A percentile compares a stretch with the other conserved stretches of the same genome.
These are phyloP conservation scores for Eretmodus cyanostictus DNA, from an alignment of 2,113 vertebrate genomes.

Conservation along the genomic window DNA sequence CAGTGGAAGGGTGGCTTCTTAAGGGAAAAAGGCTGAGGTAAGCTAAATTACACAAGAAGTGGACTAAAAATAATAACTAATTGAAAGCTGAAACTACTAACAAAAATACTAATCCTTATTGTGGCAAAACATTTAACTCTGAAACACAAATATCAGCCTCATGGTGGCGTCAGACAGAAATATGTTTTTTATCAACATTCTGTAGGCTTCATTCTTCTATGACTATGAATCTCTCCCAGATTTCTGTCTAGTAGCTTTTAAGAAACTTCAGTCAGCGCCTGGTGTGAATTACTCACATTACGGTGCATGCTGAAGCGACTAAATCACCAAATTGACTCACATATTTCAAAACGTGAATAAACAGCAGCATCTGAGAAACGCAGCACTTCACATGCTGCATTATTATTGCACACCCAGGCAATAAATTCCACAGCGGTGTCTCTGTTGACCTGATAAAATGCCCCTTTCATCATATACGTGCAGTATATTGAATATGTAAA, in stretches of 20 bases:
- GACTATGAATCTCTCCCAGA: not conserved
- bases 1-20: not conserved
- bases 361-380: not conserved
- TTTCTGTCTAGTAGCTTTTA: not conserved
- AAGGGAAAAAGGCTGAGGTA: not conserved
- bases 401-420: constrained; percentile 19
- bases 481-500: constrained; percentile 26
- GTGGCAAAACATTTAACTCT: not conserved
- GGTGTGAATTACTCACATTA: constrained; percentile 19
- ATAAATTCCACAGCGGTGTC: constrained; percentile 1
- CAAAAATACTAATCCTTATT: not conserved
- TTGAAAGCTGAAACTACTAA: not conserved
- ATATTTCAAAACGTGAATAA: constrained; percentile 19
- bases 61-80: not conserved
- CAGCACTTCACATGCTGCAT: not conserved
- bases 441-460: constrained; percentile 35
- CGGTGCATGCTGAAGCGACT: not conserved
- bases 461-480: constrained; percentile 8
- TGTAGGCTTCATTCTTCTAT: not conserved
- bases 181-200: not conserved
- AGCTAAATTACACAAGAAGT: not conserved
- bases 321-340: constrained; percentile 24
- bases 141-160: not conserved
- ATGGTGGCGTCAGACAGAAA: not conserved
- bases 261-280: not conserved